Conservation (phyloP, 1,140 invertebrate genomes). For the Lepidostoma basale region DNA sequence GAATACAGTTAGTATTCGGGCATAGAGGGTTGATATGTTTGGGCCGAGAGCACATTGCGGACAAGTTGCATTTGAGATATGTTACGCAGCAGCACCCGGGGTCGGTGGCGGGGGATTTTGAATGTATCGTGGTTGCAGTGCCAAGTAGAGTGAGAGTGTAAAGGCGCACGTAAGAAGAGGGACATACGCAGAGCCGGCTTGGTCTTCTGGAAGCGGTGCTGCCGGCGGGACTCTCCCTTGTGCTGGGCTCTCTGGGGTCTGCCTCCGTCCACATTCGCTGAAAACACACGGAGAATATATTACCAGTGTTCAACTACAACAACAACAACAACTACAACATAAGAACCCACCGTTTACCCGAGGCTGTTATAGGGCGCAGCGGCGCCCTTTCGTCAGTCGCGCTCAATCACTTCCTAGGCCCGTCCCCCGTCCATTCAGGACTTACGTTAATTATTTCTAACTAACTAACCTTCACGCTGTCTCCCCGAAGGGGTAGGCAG, state of each 20-base stretch:
- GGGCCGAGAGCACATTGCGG: too few species aligned
- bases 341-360: background rate
- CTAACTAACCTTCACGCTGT: background rate
- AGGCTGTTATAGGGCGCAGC: too few species aligned
- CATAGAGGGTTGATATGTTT: too few species aligned
- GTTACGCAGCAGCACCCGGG: too few species aligned
- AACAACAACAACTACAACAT: background rate
- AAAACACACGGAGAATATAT: background rate
- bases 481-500: too few species aligned
- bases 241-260: background rate
- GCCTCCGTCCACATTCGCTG: background rate
- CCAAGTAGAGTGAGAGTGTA: background rate
- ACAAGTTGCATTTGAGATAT: too few species aligned
- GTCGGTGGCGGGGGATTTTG: too few species aligned
- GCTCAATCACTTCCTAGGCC: too few species aligned
- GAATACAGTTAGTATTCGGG: too few species aligned
- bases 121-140: background rate
- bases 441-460: background rate
- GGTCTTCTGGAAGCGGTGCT: constrained; percentile 47
- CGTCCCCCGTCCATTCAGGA: too few species aligned
- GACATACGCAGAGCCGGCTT: constrained; percentile 47
- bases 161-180: constrained; percentile 20
- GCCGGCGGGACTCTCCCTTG: constrained; percentile 18
- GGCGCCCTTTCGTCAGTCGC: too few species aligned
- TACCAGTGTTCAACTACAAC: background rate